Conservation (phyloP, 2,888 invertebrate genomes). For the Chouioia cunea region DNA sequence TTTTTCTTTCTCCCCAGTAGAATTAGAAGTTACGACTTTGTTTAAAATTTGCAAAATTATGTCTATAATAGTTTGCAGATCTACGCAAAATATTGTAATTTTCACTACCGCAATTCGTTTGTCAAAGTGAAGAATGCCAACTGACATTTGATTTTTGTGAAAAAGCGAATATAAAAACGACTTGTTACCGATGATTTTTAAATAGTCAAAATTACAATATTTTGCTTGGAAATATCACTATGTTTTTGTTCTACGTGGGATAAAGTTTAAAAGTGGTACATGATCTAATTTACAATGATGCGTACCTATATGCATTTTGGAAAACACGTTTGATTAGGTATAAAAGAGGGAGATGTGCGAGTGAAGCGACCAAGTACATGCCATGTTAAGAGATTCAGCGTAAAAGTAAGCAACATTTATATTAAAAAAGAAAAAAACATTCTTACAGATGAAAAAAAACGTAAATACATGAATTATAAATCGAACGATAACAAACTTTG, state of each 20-base stretch:
- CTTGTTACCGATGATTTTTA: neutral
- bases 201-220: conserved; percentile 24
- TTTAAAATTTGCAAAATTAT: conserved; percentile 43
- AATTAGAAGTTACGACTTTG: conserved; percentile 12
- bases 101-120: neutral
- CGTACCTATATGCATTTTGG: too few relatives aligned
- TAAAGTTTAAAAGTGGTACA: neutral
- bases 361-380: conserved; percentile 49
- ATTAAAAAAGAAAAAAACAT: conserved; percentile 39
- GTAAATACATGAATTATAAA: conserved; percentile 40
- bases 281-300: neutral
- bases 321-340: conserved; percentile 29
- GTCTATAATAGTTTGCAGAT: conserved; percentile 29
- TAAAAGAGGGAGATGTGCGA: conserved; percentile 37
- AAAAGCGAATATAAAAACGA: too few relatives aligned
- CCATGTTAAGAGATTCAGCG: conserved; percentile 48
- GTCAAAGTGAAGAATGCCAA: too few relatives aligned
- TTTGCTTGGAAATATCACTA: neutral
- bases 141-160: too few relatives aligned
- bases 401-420: conserved; percentile 46
- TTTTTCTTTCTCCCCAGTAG: conserved; percentile 38
- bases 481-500: conserved; percentile 44
- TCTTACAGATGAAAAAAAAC: conserved; percentile 29
- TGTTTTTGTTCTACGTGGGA: neutral
- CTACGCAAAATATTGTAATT: conserved; percentile 21